Conservation (phyloP, 2,888 invertebrate genomes). For the Tortrix viridana region DNA sequence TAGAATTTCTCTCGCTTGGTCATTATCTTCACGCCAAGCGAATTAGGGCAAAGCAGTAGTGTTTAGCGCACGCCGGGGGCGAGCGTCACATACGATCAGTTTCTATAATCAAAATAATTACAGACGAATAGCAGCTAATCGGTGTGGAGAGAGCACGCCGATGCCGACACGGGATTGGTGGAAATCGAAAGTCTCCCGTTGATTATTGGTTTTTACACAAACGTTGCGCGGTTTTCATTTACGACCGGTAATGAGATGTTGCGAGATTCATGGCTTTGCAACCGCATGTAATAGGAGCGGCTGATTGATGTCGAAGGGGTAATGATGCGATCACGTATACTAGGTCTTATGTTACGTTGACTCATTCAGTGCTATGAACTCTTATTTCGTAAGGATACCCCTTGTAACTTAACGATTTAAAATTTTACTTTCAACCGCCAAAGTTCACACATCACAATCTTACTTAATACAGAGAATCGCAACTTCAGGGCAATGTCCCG, state of each 20-base stretch:
- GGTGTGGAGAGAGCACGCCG: conserved; percentile 53
- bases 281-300: conserved; percentile 38
- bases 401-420: too few species aligned
- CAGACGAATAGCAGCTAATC: conserved; percentile 45
- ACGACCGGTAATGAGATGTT: conserved; percentile 50
- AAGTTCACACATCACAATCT: background rate
- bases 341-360: too few species aligned
- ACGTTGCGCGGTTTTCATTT: conserved; percentile 41
- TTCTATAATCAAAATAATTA: conserved; percentile 43
- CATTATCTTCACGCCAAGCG: conserved; percentile 22
- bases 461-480: background rate
- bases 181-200: conserved; percentile 62
- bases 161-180: conserved; percentile 53
- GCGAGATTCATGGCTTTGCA: conserved; percentile 43
- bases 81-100: conserved; percentile 27
- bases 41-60: conserved; percentile 19
- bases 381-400: too few species aligned
- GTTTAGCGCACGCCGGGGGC: conserved; percentile 18
- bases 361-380: too few species aligned
- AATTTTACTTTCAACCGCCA: too few species aligned
- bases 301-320: conserved; percentile 12
- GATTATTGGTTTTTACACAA: conserved; percentile 55
- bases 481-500: background rate
- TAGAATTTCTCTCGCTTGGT: conserved; percentile 17
- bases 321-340: background rate